Evolutionary conservation across 2,797 vertebrate genomes (phyloP), one percentile per base, ranked within the genome.

Genomic region (Acrossocheilus fasciatus): DNA sequence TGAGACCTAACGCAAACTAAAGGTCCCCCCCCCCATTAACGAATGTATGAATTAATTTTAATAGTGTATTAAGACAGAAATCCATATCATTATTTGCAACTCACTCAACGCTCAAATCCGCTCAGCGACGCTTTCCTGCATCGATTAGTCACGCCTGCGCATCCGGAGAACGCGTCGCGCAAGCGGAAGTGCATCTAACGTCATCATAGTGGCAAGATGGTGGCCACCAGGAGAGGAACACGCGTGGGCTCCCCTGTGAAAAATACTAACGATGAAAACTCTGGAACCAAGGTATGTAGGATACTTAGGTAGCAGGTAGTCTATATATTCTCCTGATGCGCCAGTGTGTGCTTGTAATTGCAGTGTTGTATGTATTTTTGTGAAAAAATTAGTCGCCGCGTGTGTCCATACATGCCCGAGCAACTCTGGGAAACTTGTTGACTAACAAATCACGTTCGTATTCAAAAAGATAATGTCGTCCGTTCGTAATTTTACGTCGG

Each of bases 181-280:
- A 34, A 2, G 89, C 93, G 94, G 94, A 94, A 94, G 91, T 85
- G 80, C 83, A 1, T 6, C 20, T 4, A 2, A 4, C 17, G 2
- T 20, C 72, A 64, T 23, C 41, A 30, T 3, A 50, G 26, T 70
- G 52, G 75, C 92, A 96, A 96, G 90, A 96, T 96, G 96, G 96
- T 96, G 93, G 93, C 92, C n/a, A 96, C 96, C 88, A 94, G 95
- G 82, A 95, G 95, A 90, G 93, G 93, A 84, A 88, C 87, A 0
- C 92, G 92, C 83, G 92, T 90, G 86, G 75, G 6, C 54, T 91
- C 93, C 11, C 75, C 92, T 0, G 72, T 4, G 80, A 89, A 89
- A 92, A 88, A 62, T 1, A 69, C 23, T 6, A 1, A 64, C 0
- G 88, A 93, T 0, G 88, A 90, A 66, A 3, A 82, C 0, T 20